Base-by-base conservation (phyloP, 2,113 vertebrate species). In the Hipposideros armiger region DNA sequence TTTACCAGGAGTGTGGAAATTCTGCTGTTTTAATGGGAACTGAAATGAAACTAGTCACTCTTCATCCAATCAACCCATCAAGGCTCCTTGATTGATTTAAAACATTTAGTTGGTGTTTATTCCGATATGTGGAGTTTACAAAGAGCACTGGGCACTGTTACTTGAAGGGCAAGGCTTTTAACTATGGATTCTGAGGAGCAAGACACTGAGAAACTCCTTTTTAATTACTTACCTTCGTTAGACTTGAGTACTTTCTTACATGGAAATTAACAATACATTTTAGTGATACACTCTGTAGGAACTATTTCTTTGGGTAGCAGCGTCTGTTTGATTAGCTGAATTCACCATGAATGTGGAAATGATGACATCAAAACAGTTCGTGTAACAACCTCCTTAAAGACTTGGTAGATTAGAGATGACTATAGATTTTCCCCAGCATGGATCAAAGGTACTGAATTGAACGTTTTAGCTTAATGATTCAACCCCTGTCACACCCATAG, bases 401-500 rank as follows among this genome's bases (percentile, higher is more conserved):
- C 95, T 82, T 91, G 5, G 4, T 89, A 97, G 96, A 98, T 97
- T 96, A 97, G 97, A 96, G 96, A 96, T 96, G 96, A 97, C 95
- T 97, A 97, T 95, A 95, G 97, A 97, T 97, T 97, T 98, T 95
- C 94, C 94, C 83, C 94, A 96, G 97, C 92, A 94, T 3, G 58
- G 95, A 97, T 97, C 97, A 97, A 97, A 97, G 97, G 91, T 91
- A 96, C 66, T 70, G 95, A 96, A 97, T 84, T 96, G 97, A 97
- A 97, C 70, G 86, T 96, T 97, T 97, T 97, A 96, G 96, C 91
- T 95, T 98, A 97, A 98, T 97, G 97, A 98, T 96, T 94, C 96
- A 97, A 96, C 95, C 90, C 95, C 88, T 91, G 95, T 96, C 97
- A 96, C 93, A 97, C 95, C 93, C 95, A 97, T 47, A 80, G 97